Percentiles rank a stretch among this genome's conserved stretches.
Conservation (phyloP, 2,113 vertebrate genomes). For the Eleginops maclovinus region DNA sequence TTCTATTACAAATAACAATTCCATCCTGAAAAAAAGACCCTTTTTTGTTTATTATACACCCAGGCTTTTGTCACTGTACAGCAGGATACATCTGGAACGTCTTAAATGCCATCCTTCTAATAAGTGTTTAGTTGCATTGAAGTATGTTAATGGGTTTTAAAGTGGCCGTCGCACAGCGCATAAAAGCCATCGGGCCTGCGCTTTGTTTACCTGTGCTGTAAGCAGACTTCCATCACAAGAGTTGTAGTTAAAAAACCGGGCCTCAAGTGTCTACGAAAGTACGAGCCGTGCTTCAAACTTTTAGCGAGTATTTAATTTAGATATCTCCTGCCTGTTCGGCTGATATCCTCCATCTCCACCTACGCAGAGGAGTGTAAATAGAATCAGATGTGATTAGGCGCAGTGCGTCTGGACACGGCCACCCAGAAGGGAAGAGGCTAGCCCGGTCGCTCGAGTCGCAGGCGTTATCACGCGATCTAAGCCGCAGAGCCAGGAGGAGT, state of each 20-base stretch:
- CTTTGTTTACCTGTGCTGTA: conserved; percentile 76
- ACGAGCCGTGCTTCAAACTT: neutral
- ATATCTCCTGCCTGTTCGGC: conserved; percentile 36
- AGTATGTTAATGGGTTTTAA: conserved; percentile 79
- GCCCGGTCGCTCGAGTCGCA: conserved; percentile 60
- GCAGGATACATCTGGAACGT: conserved; percentile 72
- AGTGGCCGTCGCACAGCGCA: conserved; percentile 68
- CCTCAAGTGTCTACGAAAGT: conserved; percentile 37
- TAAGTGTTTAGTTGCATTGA: conserved; percentile 66
- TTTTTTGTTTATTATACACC: conserved; percentile 17
- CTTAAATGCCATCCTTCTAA: conserved; percentile 67
- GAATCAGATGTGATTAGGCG: conserved; percentile 71
- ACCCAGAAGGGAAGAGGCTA: conserved; percentile 72
- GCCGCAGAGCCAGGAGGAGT: conserved; percentile 46
- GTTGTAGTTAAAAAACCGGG: conserved; percentile 31
- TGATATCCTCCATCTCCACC: conserved; percentile 51
- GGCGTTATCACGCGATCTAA: conserved; percentile 71
- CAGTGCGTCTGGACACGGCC: conserved; percentile 50
- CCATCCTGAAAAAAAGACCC: neutral
- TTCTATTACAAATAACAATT: neutral
- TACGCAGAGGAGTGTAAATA: conserved; percentile 65
- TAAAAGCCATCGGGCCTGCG: conserved; percentile 58
- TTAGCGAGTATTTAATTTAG: conserved; percentile 6
- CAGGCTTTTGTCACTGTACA: conserved; percentile 31
- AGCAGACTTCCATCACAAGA: conserved; percentile 69